Conservation (phyloP, 2,113 vertebrate species). For the Podocnemis expansa region DNA sequence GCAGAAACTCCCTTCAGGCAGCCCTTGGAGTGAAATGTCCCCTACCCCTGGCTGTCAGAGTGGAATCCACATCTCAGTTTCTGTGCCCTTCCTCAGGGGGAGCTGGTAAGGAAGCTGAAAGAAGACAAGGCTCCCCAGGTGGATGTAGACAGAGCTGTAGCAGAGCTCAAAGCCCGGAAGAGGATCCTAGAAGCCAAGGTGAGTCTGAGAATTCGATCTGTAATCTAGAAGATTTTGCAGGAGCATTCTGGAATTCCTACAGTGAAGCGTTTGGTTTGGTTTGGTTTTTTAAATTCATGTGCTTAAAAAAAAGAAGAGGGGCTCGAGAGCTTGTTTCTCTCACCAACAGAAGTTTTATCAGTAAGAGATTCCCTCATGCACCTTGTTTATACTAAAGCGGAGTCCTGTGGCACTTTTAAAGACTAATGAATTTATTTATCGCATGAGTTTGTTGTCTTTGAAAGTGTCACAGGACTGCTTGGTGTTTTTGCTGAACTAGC, state of each 20-base stretch:
- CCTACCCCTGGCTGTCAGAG: not conserved
- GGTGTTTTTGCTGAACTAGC: no score
- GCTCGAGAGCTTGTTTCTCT: not conserved
- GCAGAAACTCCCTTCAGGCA: not conserved
- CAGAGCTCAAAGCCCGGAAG: conserved; percentile 95
- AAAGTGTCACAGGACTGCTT: no score
- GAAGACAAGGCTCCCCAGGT: conserved; percentile 91
- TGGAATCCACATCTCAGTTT: not conserved
- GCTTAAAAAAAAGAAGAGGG: not conserved
- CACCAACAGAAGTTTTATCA: not conserved
- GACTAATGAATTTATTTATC: no score
- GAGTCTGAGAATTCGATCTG: conserved; percentile 33
- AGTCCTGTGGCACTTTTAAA: no score
- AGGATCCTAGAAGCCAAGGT: conserved; percentile 93
- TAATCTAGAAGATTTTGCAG: not conserved
- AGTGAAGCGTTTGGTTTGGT: not conserved
- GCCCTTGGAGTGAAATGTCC: fast-evolving
- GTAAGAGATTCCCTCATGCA: not conserved
- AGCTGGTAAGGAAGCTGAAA: conserved; percentile 93
- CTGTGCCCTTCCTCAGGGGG: conserved; percentile 81
- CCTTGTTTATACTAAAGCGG: not conserved
- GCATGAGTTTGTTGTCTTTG: no score
- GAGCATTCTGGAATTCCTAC: not conserved
- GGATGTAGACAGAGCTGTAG: conserved; percentile 93
- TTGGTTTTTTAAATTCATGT: not conserved